These are phyloP conservation scores for Cinclus cinclus DNA, from an alignment of 2,113 vertebrate species.

Conservation along the genomic window DNA sequence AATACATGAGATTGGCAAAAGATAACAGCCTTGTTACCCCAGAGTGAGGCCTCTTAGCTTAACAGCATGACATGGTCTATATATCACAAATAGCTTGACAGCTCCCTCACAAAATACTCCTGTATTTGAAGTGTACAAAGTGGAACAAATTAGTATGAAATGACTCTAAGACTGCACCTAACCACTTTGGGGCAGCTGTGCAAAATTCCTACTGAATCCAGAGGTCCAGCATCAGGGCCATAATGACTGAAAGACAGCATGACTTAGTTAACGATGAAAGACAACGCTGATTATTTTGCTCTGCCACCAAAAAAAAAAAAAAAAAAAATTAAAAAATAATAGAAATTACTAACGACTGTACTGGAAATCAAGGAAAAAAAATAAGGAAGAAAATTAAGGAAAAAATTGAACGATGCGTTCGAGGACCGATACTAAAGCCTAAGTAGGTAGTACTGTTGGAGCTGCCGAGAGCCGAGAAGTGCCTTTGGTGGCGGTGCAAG, in stretches of 20 bases:
- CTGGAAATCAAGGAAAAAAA: neutral
- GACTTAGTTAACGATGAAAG: neutral
- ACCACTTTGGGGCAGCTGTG: neutral
- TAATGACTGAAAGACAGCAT: neutral
- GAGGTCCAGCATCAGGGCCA: neutral
- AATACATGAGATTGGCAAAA: neutral
- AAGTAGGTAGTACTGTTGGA: no score
- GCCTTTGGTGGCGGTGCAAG: no score
- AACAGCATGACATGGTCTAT: neutral
- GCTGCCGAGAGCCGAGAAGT: no score
- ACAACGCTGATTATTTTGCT: neutral
- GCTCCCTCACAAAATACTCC: neutral
- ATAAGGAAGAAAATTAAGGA: no score
- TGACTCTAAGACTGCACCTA: neutral
- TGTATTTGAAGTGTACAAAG: neutral
- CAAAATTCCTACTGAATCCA: neutral
- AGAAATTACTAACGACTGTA: neutral
- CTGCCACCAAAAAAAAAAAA: rapidly evolving
- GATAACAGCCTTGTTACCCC: neutral
- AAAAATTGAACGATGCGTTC: neutral
- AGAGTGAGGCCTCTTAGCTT: neutral
- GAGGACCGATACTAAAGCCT: no score
- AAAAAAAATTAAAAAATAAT: neutral
- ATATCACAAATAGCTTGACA: neutral
- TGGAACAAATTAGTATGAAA: neutral